Evolutionary conservation across 2,797 vertebrate species (phyloP), one percentile per base, ranked within the genome.

Genomic region (Gallirallus australis): DNA sequence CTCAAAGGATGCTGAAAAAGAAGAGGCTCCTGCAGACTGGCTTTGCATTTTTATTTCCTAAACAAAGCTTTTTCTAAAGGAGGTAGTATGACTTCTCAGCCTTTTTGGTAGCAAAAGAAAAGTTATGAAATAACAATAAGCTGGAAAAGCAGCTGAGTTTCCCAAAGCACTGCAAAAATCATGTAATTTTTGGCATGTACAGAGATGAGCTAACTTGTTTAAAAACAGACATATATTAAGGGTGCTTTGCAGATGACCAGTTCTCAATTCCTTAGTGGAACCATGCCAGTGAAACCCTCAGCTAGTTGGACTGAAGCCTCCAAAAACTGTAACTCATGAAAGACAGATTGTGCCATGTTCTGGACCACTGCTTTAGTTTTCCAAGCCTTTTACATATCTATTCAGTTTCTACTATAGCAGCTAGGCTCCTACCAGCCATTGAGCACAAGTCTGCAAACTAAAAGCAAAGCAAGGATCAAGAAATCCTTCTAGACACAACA

Each of bases 31-130:
- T 61, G 27, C 24, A 63, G 54, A 27, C 63, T 42, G 17, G 13
- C 65, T 95, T 92, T 92, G 63, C 50, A 72, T 89, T 90, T 88
- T 93, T 69, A 79, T 72, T 47, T 21, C 8, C 7, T 54, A 87
- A 86, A 75, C 24, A 68, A 77, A 40, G 15, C 2, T 57, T 93
- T 71, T 92, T 73, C 63, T 90, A 66, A 90, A 91, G 35, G 42
- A 79, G 42, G 8, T 13, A 40, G 19, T 65, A 60, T 16, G 14
- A 75, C 64, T 95, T 71, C 48, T 80, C 30, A 33, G 37, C 47
- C 23, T 39, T 92, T 83, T 47, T 84, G 56, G 28, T 33, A 27
- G 31, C 4, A 68, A 80, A 92, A 87, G 7, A 60, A 61, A 73
- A 87, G 2, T 42, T 18, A 37, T 25, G 24, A 86, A 53, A 42